phyloP scores from a whole-genome alignment of 2,888 invertebrate genomes.

The Opisthograptis luteolata region DNA sequence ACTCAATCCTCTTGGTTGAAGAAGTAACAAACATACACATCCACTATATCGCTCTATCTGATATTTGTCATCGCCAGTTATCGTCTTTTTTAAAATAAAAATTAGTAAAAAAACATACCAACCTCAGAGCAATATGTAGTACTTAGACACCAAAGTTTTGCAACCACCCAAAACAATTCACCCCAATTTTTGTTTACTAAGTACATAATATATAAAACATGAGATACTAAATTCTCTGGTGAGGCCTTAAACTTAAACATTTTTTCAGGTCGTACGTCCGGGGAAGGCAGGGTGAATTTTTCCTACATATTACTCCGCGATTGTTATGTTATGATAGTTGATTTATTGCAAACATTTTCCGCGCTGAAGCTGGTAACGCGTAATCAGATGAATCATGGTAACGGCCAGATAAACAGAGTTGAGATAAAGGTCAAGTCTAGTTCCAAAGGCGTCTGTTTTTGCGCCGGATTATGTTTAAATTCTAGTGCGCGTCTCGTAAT shows the following conservation, averaged over 20 bases:
- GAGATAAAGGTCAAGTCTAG: constrained; percentile 52
- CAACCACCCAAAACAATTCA: constrained; percentile 14
- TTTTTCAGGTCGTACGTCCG: constrained; percentile 39
- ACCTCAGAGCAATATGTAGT: too few relatives aligned
- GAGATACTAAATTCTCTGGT: constrained; percentile 18
- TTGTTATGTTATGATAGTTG: constrained; percentile 74
- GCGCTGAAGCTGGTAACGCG: constrained; percentile 54
- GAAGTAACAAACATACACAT: too few relatives aligned
- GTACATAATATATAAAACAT: constrained; percentile 11
- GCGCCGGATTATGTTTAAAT: constrained; percentile 23
- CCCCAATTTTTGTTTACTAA: constrained; percentile 6
- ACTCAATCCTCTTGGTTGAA: too few relatives aligned
- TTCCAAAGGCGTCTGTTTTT: constrained; percentile 41
- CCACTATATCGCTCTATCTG: too few relatives aligned
- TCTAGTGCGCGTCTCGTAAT: not conserved
- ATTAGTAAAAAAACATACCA: too few relatives aligned
- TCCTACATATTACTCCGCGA: constrained; percentile 55
- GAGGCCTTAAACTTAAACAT: constrained; percentile 29
- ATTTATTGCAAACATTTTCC: constrained; percentile 69
- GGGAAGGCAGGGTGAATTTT: constrained; percentile 53
- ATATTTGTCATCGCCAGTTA: too few relatives aligned
- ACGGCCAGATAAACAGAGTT: constrained; percentile 58
- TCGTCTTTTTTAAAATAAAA: too few relatives aligned
- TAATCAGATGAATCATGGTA: constrained; percentile 65
- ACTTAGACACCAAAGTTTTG: not conserved